Evolutionary conservation across 2,888 invertebrate species (phyloP).

Genomic region (Troides helena): DNA sequence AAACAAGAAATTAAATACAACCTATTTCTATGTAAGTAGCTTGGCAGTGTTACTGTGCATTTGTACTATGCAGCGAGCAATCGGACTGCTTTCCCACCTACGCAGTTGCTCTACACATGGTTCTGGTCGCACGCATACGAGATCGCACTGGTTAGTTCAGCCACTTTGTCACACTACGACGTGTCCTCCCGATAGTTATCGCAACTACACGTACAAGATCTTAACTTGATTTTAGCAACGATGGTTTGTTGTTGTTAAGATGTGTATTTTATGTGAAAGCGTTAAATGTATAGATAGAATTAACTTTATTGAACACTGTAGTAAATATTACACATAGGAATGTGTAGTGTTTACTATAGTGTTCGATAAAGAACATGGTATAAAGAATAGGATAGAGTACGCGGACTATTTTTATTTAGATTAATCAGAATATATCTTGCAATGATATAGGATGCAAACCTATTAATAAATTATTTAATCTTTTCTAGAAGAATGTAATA

Average conservation of each 20-base stretch:
- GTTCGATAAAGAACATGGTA: no score
- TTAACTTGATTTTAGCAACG: constrained; percentile 8
- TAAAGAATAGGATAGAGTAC: no score
- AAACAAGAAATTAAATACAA: no score
- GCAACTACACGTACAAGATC: constrained; percentile 19
- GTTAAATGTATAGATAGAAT: not conserved
- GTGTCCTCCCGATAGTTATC: constrained; percentile 20
- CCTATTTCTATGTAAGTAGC: not conserved
- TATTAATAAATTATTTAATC: no score
- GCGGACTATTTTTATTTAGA: no score
- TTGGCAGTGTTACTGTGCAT: constrained; percentile 4
- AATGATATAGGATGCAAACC: no score
- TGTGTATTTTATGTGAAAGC: constrained; percentile 7
- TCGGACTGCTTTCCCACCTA: constrained; percentile 27
- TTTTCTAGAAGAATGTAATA: no score
- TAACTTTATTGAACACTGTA: no score
- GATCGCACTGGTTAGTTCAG: constrained; percentile 35
- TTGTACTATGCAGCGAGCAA: constrained; percentile 12
- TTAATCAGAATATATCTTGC: no score
- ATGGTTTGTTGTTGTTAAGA: not conserved
- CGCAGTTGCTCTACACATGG: constrained; percentile 24
- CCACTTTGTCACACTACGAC: constrained; percentile 35
- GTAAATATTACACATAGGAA: no score
- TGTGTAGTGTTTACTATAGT: no score
- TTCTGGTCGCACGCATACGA: constrained; percentile 44